phyloP scores from a whole-genome alignment of 2,888 invertebrate species.

The Autographa gamma region DNA sequence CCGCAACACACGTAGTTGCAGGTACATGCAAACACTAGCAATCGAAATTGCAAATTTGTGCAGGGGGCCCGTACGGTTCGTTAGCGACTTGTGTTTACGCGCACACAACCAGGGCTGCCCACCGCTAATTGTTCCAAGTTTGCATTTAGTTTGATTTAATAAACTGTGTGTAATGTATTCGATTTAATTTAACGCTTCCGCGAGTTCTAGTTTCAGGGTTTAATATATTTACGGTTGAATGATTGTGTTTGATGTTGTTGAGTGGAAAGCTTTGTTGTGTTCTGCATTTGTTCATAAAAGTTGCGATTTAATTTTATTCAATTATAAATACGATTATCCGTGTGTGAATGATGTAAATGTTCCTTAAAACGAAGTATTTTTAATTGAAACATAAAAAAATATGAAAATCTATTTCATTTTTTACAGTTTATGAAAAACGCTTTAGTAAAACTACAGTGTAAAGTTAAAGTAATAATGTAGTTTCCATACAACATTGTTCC shows the following conservation, averaged over 20 bases:
- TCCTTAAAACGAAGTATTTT: no score
- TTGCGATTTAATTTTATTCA: not conserved
- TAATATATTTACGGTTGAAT: constrained; percentile 9
- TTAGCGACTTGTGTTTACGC: constrained; percentile 88
- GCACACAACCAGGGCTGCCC: constrained; percentile 83
- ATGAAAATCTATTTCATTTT: no score
- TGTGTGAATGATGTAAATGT: no score
- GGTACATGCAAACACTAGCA: constrained; percentile 81
- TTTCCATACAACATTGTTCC: not conserved
- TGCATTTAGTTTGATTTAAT: constrained; percentile 76
- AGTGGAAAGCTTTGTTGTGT: not conserved
- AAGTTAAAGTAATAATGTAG: not conserved
- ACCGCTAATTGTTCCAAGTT: constrained; percentile 81
- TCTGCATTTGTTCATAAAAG: not conserved
- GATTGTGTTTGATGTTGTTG: not conserved
- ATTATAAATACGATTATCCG: not conserved
- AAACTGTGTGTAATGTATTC: constrained; percentile 46
- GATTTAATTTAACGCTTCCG: constrained; percentile 44
- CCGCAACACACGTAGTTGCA: constrained; percentile 59
- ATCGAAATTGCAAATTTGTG: constrained; percentile 89
- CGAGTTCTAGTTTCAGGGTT: constrained; percentile 4
- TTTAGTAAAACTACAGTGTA: not conserved
- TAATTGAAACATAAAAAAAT: no score
- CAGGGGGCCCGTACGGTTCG: constrained; percentile 86
- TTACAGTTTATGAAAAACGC: no score